Base-by-base conservation (phyloP, 2,797 vertebrate genomes). In the Spea hammondii region DNA sequence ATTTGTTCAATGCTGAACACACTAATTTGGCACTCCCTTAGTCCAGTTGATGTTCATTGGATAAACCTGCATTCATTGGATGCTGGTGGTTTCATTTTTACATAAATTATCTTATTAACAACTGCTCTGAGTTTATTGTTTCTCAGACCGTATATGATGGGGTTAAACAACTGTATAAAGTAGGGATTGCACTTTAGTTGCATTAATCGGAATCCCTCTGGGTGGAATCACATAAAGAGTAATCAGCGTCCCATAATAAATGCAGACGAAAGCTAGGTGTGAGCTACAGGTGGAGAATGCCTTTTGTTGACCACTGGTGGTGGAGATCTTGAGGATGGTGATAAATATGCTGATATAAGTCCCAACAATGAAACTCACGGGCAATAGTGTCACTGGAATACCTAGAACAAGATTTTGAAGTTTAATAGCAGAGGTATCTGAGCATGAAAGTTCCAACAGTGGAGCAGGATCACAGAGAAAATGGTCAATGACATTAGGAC, bases 231-330 rank as follows among this genome's bases (percentile, higher is more conserved):
- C 3, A 45, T 70, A 70, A 7, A 54, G 7, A 11, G 14, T 44
- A 10, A 54, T 53, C 11, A 70, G 8, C 8, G 68, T 32, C 17
- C 68, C 68, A 54, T 32, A 70, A 10, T 32, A 70, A 6, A 12
- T 54, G 8, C n/a, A 54, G 8, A 70, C 68, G 4, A 54, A n/a
- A 11, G 14, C 8, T 11, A 70, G 13, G n/a, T 70, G 68, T 5
- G 68, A 70, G 17, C 68, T 70, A 51, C 68, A 70, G 14, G 68
- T 70, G 10, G 50, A 70, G 17, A 70, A 54, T 49, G 68, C 68
- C 54, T 70, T 70, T 6, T 54, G 14, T 54, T 8, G 53, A 5
- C 50, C 50, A 5, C 0, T 54, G 68, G n/a, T 45, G 5, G 68
- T 32, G 4, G 68, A 6, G 8, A 70, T 70, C 11, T 17, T 54